A percentile compares a stretch with the other conserved stretches of the same genome.
Conservation (phyloP, 2,888 invertebrate genomes). For the Acleris laterana region DNA sequence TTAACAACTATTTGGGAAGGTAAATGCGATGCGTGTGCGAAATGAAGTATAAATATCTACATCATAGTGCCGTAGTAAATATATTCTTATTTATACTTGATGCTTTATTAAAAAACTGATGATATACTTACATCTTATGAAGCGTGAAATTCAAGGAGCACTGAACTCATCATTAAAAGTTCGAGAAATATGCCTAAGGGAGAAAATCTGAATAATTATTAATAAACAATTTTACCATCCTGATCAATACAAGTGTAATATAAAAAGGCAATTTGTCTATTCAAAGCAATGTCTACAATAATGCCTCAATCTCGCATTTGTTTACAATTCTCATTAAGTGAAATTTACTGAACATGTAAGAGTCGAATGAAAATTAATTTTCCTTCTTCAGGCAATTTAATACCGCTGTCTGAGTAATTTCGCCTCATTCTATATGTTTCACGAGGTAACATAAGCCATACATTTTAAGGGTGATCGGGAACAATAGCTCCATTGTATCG, state of each 20-base stretch:
- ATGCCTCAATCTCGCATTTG: neutral
- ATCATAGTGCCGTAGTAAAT: no score
- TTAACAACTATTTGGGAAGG: no score
- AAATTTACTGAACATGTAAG: slow-evolving; percentile 8
- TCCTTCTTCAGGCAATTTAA: slow-evolving; percentile 25
- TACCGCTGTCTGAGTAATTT: slow-evolving; percentile 23
- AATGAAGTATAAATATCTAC: no score
- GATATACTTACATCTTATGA: no score
- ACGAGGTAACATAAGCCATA: slow-evolving; percentile 40
- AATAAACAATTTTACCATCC: no score
- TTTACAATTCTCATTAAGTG: slow-evolving; percentile 3
- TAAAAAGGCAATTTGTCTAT: slow-evolving; percentile 2
- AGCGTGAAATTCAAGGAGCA: no score
- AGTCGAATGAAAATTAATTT: slow-evolving; percentile 21
- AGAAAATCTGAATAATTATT: neutral
- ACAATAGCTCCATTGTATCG: slow-evolving; percentile 42
- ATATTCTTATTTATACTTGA: no score
- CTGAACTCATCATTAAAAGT: no score
- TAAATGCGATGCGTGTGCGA: no score
- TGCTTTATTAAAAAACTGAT: no score
- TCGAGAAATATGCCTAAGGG: no score
- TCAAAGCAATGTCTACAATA: slow-evolving; percentile 10
- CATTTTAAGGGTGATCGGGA: slow-evolving; percentile 49
- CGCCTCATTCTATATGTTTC: slow-evolving; percentile 25
- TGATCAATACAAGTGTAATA: neutral